Percentiles rank a stretch among this genome's conserved stretches.
Evolutionary conservation across 2,888 invertebrate species (phyloP).

Genomic region (Neoascia interrupta): DNA sequence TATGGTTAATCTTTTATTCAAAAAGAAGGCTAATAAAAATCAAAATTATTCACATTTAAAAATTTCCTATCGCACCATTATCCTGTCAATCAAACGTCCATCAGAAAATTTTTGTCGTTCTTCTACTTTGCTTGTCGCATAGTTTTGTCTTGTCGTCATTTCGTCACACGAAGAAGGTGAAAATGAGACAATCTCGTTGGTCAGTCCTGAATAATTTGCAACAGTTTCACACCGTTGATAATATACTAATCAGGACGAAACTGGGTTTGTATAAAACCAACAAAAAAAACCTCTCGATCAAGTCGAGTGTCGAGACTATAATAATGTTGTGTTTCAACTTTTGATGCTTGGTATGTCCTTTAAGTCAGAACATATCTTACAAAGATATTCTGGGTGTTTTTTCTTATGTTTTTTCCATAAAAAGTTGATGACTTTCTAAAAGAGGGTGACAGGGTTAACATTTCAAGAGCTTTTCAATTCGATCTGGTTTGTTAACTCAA

Average conservation of each 20-base stretch:
- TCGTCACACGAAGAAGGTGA: no score
- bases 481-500: constrained; percentile 49
- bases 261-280: constrained; percentile 38
- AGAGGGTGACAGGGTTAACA: constrained; percentile 26
- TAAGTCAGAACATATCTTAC: constrained; percentile 37
- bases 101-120: constrained; percentile 34
- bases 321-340: no score
- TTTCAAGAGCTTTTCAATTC: constrained; percentile 25
- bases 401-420: constrained; percentile 18
- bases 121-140: no score
- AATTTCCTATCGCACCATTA: constrained; percentile 55
- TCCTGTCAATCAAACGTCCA: constrained; percentile 67
- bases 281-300: neutral
- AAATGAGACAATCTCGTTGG: constrained; percentile 28
- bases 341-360: constrained; percentile 45
- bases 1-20: no score
- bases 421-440: constrained; percentile 35
- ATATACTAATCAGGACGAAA: constrained; percentile 52
- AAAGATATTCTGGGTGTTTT: constrained; percentile 8
- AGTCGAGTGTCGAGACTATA: no score
- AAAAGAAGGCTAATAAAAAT: no score
- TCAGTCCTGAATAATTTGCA: constrained; percentile 45
- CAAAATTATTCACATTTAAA: constrained; percentile 37
- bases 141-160: no score
- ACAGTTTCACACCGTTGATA: constrained; percentile 33